Evolutionary conservation across 1,140 invertebrate genomes (phyloP).

Genomic region (Caerostris extrusa): DNA sequence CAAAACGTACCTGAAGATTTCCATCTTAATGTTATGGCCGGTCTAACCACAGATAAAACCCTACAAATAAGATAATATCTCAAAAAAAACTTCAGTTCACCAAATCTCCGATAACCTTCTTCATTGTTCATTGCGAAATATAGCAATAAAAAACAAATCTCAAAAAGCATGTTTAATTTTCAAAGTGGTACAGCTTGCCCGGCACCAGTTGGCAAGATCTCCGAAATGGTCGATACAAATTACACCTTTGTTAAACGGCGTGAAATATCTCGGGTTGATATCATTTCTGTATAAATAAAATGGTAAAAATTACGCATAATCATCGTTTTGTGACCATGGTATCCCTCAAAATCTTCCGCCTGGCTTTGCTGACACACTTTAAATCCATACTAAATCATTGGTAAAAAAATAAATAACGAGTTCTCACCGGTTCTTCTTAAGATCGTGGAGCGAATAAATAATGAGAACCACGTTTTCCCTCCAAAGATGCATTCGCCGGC

Average conservation of each 20-base stretch:
- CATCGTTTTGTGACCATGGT: background rate
- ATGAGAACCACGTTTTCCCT: background rate
- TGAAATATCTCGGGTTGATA: background rate
- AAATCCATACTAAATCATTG: slow-evolving; percentile 30
- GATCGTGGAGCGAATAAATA: background rate
- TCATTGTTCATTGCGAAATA: background rate
- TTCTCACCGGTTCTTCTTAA: background rate
- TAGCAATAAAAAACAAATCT: background rate
- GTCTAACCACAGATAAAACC: background rate
- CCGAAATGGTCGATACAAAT: background rate
- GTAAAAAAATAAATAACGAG: background rate
- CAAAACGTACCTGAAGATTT: background rate
- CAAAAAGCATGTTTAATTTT: background rate
- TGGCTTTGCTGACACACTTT: slow-evolving; percentile 38
- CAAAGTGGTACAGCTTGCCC: background rate
- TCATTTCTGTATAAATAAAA: slow-evolving; percentile 13
- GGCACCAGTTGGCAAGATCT: background rate
- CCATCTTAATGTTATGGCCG: background rate
- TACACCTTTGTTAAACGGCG: background rate
- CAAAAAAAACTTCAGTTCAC: too few relatives aligned
- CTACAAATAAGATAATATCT: background rate
- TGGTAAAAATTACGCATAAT: background rate
- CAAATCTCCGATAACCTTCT: slow-evolving; percentile 5
- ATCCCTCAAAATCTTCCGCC: background rate
- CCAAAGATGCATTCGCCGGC: background rate